Base-by-base conservation (phyloP, 1,140 invertebrate genomes). In the Bombus superbus region DNA sequence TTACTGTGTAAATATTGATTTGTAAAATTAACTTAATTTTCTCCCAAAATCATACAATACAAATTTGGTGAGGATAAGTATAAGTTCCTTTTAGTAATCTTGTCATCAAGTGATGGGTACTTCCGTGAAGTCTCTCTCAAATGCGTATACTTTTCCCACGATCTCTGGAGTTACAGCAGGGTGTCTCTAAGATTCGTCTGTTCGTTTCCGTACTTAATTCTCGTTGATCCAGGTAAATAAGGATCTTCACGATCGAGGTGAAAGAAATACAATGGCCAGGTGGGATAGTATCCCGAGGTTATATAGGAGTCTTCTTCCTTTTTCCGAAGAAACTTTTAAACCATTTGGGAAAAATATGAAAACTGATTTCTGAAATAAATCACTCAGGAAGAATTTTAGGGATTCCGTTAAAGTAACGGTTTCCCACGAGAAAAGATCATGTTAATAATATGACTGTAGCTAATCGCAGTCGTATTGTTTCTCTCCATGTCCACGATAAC, bases 201-300 rank as follows among this genome's bases (percentile, higher is more conserved):
- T 88, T 53, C 78, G 80, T 86, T 89, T 89, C 72, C 59, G 68
- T 53, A 75, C 53, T 88, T 88, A 88, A 86, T 88, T 88, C 86
- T 90, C 59, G 18, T 74, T 57, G 59, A 88, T 88, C 59, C 89
- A 83, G 86, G 86, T 83, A 90, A 90, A 90, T 81, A 83, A 85
- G 57, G 57, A 89, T 81, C 57, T 81, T 38, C 76, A 38, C 80
- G 69, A 83, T 89, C 28, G 44, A 59, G 25, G 38, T 74, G 75
- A 28, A 66, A 38, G 62, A 57, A 53, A 47, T 38, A 90, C 85
- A 90, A 90, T 89, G 57, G 88, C 72, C 81, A 84, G 73, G 83
- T 69, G 81, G 85, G 87, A 77, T 78, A 87, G 83, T 87, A 64
- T 79, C 66, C 66, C 62, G 66, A 86, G 53, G 53, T 47, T 32